Percentiles rank a stretch among this genome's conserved stretches.
Evolutionary conservation across 2,888 invertebrate species (phyloP).

Genomic region (Pachycephus smyrnensis): DNA sequence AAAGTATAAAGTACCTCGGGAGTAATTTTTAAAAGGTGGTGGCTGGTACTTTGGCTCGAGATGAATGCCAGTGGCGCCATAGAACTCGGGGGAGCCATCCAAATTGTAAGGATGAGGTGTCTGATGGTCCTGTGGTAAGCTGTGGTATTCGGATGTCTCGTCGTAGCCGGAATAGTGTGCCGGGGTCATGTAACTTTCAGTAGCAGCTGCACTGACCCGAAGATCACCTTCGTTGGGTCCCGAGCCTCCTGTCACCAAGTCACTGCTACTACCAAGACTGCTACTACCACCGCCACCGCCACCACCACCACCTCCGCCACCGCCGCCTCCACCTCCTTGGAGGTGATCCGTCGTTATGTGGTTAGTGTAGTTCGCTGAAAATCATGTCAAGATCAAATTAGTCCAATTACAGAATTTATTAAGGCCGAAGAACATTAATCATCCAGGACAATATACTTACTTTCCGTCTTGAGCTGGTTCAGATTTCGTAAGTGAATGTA

Average conservation of each 20-base stretch:
- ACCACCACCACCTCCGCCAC: slow-evolving; percentile 30
- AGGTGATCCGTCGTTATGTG: slow-evolving; percentile 63
- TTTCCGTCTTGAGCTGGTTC: slow-evolving; percentile 63
- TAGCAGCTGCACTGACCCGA: slow-evolving; percentile 51
- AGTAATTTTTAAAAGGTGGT: slow-evolving; percentile 77
- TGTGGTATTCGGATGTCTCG: slow-evolving; percentile 71
- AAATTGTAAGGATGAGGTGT: slow-evolving; percentile 71
- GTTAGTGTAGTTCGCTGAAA: slow-evolving; percentile 59
- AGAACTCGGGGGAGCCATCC: slow-evolving; percentile 81
- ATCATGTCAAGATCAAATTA: not conserved
- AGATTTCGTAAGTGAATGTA: slow-evolving; percentile 62
- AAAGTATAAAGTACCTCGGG: slow-evolving; percentile 70
- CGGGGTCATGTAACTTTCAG: slow-evolving; percentile 61
- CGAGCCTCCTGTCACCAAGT: slow-evolving; percentile 54
- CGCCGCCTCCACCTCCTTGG: slow-evolving; percentile 52
- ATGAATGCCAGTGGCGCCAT: slow-evolving; percentile 72
- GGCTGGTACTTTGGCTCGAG: slow-evolving; percentile 81
- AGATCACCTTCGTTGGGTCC: slow-evolving; percentile 58
- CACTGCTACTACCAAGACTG: slow-evolving; percentile 43
- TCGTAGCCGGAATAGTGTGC: slow-evolving; percentile 68
- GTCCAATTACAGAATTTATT: not conserved
- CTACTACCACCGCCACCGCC: slow-evolving; percentile 54
- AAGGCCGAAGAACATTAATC: not conserved
- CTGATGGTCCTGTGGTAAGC: slow-evolving; percentile 68
- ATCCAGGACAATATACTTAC: slow-evolving; percentile 43